Conservation (phyloP, 2,113 vertebrate genomes). For the Lethenteron reissneri region DNA sequence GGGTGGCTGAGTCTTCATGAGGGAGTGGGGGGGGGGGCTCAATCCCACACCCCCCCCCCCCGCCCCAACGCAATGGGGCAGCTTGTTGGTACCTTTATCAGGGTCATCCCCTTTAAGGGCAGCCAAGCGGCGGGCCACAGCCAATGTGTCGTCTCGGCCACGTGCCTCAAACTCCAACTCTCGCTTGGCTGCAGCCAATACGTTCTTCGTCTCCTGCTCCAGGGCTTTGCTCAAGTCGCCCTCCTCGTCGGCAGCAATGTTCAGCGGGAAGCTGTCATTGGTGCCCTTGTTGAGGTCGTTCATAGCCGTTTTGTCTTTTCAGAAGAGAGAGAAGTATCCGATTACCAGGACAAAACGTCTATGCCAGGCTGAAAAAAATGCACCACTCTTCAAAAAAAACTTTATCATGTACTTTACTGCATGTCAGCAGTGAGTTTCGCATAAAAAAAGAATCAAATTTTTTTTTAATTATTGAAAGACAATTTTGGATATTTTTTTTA, state of each 20-base stretch:
- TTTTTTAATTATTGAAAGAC: no score
- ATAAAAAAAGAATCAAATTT: no score
- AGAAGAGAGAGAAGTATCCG: no score
- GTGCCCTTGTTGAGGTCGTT: conserved; percentile 46
- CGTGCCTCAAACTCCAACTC: conserved; percentile 43
- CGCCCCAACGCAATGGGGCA: not conserved
- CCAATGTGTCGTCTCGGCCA: conserved; percentile 40
- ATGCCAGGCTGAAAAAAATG: no score
- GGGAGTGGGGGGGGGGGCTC: no score
- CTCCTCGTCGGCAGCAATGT: conserved; percentile 27
- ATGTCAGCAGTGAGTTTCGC: no score
- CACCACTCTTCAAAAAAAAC: no score
- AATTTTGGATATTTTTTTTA: no score
- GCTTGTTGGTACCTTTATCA: conserved; percentile 32
- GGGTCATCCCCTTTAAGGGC: conserved; percentile 53
- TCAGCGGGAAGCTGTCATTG: conserved; percentile 8
- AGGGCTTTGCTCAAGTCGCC: conserved; percentile 22
- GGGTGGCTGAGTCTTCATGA: no score
- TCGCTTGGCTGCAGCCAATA: conserved; percentile 47
- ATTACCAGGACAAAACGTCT: no score
- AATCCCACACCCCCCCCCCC: not conserved
- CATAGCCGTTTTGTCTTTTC: conserved; percentile 11
- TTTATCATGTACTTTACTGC: no score
- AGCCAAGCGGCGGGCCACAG: conserved; percentile 53
- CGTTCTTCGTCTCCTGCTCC: conserved; percentile 42